phyloP scores from a whole-genome alignment of 2,888 invertebrate genomes.

The Oxystoma pomonae region DNA sequence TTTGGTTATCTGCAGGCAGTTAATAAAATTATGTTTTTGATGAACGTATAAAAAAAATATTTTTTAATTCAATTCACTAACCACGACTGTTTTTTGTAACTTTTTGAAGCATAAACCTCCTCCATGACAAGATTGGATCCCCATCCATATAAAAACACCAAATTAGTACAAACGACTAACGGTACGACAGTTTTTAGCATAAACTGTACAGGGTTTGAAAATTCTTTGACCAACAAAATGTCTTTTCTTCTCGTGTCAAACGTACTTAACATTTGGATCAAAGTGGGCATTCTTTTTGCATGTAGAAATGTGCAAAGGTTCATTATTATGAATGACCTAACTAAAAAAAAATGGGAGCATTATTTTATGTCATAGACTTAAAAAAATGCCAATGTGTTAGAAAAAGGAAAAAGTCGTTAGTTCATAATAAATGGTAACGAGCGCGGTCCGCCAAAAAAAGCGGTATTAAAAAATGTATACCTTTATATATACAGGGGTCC shows the following conservation, averaged over 20 bases:
- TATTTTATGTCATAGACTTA: too few relatives aligned
- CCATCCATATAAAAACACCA: not conserved
- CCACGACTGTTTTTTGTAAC: too few relatives aligned
- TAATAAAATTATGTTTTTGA: too few relatives aligned
- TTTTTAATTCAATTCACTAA: too few relatives aligned
- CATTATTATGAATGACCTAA: not conserved
- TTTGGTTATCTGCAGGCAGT: too few relatives aligned
- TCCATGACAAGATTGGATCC: not conserved
- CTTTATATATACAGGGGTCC: too few relatives aligned
- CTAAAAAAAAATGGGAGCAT: not conserved
- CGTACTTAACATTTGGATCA: not conserved
- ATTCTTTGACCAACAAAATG: not conserved
- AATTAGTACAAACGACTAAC: not conserved
- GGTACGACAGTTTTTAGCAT: not conserved
- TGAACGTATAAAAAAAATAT: too few relatives aligned
- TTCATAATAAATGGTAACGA: too few relatives aligned
- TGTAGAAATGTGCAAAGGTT: conserved; percentile 5
- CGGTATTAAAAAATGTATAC: too few relatives aligned
- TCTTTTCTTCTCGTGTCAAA: not conserved
- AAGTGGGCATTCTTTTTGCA: not conserved
- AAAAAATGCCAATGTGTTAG: too few relatives aligned
- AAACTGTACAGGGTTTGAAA: not conserved
- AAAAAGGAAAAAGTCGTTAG: too few relatives aligned
- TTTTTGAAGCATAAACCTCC: conserved; percentile 10
- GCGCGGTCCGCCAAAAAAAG: too few relatives aligned